Conservation (phyloP, 2,797 vertebrate species). For the Craterocephalus amniculus region DNA sequence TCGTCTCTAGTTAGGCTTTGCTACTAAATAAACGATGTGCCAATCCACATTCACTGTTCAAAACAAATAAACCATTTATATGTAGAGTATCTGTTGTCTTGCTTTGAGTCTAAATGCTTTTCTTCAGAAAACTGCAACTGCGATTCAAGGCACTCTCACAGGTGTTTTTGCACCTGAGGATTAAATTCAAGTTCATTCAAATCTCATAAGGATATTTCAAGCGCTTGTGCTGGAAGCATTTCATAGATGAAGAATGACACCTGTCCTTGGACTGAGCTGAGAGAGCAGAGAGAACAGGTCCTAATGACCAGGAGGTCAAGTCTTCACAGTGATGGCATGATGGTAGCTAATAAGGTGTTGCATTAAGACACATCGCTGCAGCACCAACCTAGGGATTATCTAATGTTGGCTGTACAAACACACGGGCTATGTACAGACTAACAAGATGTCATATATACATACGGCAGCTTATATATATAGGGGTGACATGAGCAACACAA, state of each 20-base stretch:
- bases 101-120: slow-evolving; percentile 70
- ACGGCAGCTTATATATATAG: slow-evolving; percentile 53
- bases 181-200: slow-evolving; percentile 77
- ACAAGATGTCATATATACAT: slow-evolving; percentile 57
- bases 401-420: slow-evolving; percentile 76
- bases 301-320: slow-evolving; percentile 73
- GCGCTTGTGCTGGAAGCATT: slow-evolving; percentile 74
- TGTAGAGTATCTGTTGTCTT: slow-evolving; percentile 45
- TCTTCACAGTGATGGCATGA: slow-evolving; percentile 85
- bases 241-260: slow-evolving; percentile 57
- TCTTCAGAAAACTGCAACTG: slow-evolving; percentile 83
- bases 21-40: slow-evolving; percentile 43
- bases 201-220: slow-evolving; percentile 68
- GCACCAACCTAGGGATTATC: slow-evolving; percentile 62
- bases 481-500: slow-evolving; percentile 57
- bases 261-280: slow-evolving; percentile 60
- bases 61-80: slow-evolving; percentile 46
- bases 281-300: slow-evolving; percentile 56
- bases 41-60: slow-evolving; percentile 46
- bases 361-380: slow-evolving; percentile 68
- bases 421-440: slow-evolving; percentile 73
- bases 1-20: slow-evolving; percentile 31
- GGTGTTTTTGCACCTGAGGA: slow-evolving; percentile 73
- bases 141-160: slow-evolving; percentile 84
- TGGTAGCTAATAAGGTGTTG: slow-evolving; percentile 64